Conservation (phyloP, 2,888 invertebrate species). For the Drosophila affinis region DNA sequence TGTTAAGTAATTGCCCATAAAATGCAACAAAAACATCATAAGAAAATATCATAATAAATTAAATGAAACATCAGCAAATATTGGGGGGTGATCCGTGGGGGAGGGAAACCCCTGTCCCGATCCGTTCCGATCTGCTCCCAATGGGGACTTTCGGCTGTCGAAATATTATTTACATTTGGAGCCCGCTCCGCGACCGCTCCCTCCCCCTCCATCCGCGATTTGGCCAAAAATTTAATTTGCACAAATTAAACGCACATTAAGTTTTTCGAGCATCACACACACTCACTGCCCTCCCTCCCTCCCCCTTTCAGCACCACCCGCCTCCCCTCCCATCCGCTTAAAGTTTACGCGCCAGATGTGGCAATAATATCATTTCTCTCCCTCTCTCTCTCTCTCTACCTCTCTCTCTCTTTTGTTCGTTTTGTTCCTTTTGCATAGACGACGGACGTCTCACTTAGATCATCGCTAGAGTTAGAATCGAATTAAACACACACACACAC, state of each 20-base stretch:
- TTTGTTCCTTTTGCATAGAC: slow-evolving; percentile 31
- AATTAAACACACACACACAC: slow-evolving; percentile 70
- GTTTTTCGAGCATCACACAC: slow-evolving; percentile 41
- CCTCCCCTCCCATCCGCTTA: slow-evolving; percentile 32
- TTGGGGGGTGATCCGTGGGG: slow-evolving; percentile 21
- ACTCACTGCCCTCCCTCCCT: too few species aligned
- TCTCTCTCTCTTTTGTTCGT: neutral
- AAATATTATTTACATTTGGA: slow-evolving; percentile 34
- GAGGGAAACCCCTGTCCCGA: neutral
- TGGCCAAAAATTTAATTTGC: slow-evolving; percentile 60
- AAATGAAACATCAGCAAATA: slow-evolving; percentile 51
- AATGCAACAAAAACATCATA: slow-evolving; percentile 35
- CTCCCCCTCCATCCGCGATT: slow-evolving; percentile 8
- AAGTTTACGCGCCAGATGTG: slow-evolving; percentile 69
- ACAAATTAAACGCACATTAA: slow-evolving; percentile 75
- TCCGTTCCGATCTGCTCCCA: neutral
- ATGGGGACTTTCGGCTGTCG: slow-evolving; percentile 11
- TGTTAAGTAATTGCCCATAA: slow-evolving; percentile 31
- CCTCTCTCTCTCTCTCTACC: neutral
- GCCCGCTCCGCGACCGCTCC: neutral
- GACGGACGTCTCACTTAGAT: slow-evolving; percentile 80
- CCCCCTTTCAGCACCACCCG: slow-evolving; percentile 29
- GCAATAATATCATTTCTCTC: slow-evolving; percentile 32
- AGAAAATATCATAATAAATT: slow-evolving; percentile 32
- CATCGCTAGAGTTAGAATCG: slow-evolving; percentile 81